phyloP scores from a whole-genome alignment of 1,140 invertebrate species.

The Metaphire vulgaris region DNA sequence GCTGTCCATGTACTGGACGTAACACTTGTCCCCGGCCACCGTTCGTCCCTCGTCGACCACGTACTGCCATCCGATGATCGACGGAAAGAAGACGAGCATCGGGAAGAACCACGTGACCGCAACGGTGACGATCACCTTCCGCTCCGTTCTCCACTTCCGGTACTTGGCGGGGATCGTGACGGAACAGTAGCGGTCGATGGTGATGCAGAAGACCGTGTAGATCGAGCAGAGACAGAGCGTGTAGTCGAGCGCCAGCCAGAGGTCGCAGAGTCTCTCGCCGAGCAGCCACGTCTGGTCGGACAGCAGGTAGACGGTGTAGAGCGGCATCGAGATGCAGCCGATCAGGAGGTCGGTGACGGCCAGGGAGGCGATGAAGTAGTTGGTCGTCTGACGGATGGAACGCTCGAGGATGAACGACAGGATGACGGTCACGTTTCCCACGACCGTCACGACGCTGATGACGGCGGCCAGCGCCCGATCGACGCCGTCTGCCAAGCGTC shows the following conservation, averaged over 20 bases:
- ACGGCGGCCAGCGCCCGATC: constrained; percentile 13
- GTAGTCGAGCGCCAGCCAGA: constrained; percentile 98
- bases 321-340: constrained; percentile 74
- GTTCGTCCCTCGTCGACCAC: constrained; percentile 72
- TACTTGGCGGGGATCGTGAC: no score
- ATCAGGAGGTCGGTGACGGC: constrained; percentile 97
- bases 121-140: constrained; percentile 79
- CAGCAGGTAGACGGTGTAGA: no score
- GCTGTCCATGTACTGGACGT: no score
- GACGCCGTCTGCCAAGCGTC: no score
- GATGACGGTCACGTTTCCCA: constrained; percentile 90
- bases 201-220: no score
- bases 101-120: constrained; percentile 90
- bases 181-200: no score
- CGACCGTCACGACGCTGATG: constrained; percentile 23
- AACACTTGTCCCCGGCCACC: constrained; percentile 82
- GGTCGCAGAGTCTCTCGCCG: constrained; percentile 88
- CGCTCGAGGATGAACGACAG: constrained; percentile 91
- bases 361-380: no score
- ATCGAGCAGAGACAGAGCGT: constrained; percentile 98
- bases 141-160: no score
- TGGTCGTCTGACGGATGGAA: no score
- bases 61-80: constrained; percentile 98
- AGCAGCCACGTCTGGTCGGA: constrained; percentile 89
- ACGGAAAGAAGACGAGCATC: constrained; percentile 90